These are phyloP conservation scores for Cosmia trapezina DNA, from an alignment of 2,888 invertebrate genomes.

Conservation along the genomic window DNA sequence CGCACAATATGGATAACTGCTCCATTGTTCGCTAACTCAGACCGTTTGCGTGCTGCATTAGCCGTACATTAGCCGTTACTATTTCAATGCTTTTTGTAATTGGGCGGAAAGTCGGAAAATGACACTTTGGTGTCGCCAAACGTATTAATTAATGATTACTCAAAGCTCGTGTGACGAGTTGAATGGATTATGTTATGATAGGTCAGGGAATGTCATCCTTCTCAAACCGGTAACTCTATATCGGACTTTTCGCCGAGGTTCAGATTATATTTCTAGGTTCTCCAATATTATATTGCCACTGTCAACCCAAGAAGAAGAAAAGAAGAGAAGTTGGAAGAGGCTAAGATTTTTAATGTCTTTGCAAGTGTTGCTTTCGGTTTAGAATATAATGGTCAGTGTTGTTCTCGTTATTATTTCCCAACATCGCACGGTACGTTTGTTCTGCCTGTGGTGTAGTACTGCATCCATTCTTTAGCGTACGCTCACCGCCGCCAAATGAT, in stretches of 20 bases:
- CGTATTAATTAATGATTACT: background rate
- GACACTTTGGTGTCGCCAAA: slow-evolving; percentile 3
- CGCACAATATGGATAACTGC: slow-evolving; percentile 17
- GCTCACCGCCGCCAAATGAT: slow-evolving; percentile 55
- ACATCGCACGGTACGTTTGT: slow-evolving; percentile 16
- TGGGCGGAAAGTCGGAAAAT: slow-evolving; percentile 16
- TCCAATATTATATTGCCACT: background rate
- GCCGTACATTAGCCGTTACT: slow-evolving; percentile 17
- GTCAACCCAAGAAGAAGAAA: background rate
- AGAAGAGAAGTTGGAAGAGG: background rate
- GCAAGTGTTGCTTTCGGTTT: background rate
- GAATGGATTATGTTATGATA: background rate
- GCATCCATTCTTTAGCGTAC: slow-evolving; percentile 46
- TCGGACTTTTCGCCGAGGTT: background rate
- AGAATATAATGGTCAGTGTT: background rate
- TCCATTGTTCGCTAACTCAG: slow-evolving; percentile 30
- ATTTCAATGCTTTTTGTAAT: slow-evolving; percentile 20
- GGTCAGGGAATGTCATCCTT: background rate
- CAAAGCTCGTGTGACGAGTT: slow-evolving; percentile 2
- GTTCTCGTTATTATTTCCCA: slow-evolving; percentile 27
- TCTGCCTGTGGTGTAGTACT: too few relatives aligned
- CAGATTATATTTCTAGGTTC: background rate
- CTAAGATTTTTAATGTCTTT: background rate
- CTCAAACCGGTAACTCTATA: background rate
- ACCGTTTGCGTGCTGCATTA: slow-evolving; percentile 32